These are phyloP conservation scores for Sphaerolaimus hirsutus DNA, from an alignment of 2,888 invertebrate species.

Conservation along the genomic window DNA sequence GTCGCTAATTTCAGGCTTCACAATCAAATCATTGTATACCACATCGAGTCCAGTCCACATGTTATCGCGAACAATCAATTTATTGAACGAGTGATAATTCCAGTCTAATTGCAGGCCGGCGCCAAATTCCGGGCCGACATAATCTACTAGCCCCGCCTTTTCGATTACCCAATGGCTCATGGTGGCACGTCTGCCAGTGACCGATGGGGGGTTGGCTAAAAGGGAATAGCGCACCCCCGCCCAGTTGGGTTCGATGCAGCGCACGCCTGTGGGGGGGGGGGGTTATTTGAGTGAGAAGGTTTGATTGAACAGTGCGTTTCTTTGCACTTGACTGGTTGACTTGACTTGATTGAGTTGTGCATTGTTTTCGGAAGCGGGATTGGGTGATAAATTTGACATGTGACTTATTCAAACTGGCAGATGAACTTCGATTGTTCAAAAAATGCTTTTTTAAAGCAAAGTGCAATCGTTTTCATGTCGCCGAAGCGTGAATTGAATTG, in stretches of 20 bases:
- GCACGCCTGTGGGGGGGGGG: slow-evolving; percentile 59
- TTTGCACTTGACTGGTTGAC: too few relatives aligned
- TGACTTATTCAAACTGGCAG: too few relatives aligned
- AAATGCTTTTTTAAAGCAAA: too few relatives aligned
- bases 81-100: slow-evolving; percentile 32
- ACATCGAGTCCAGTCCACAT: slow-evolving; percentile 76
- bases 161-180: slow-evolving; percentile 66
- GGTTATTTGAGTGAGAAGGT: too few relatives aligned
- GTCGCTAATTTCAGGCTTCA: slow-evolving; percentile 29
- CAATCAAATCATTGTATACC: slow-evolving; percentile 73
- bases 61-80: slow-evolving; percentile 42
- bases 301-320: too few relatives aligned
- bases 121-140: slow-evolving; percentile 28
- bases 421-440: too few relatives aligned
- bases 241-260: slow-evolving; percentile 75
- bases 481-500: too few relatives aligned
- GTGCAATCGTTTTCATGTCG: too few relatives aligned
- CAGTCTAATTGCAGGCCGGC: slow-evolving; percentile 36
- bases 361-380: too few relatives aligned
- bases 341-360: too few relatives aligned
- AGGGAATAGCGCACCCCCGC: slow-evolving; percentile 72
- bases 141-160: slow-evolving; percentile 75
- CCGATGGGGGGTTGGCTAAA: slow-evolving; percentile 40
- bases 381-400: too few relatives aligned
- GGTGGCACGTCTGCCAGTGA: slow-evolving; percentile 40